Evolutionary conservation across 1,140 invertebrate genomes (phyloP), one percentile per base, ranked within the genome.

Genomic region (Limonius californicus): DNA sequence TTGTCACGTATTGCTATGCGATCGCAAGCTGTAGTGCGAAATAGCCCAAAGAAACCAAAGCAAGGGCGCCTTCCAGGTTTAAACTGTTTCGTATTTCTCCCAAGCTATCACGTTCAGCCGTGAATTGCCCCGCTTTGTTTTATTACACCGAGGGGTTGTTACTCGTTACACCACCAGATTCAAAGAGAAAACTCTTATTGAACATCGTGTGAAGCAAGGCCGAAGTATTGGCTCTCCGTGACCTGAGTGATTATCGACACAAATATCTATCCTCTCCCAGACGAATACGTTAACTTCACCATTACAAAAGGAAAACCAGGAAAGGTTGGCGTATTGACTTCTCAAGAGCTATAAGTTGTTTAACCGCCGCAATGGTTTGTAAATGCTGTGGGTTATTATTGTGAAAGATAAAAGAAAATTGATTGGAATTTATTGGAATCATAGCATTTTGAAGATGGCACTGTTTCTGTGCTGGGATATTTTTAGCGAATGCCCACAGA

Each of bases 11-110:
- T 55, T 19, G 54, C 20, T 32, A 32, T 55, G 14, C 21, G 27
- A 23, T 55, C 14, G 54, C 54, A 32, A 55, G 27, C 54, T 55
- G 20, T 55, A 32, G 54, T 19, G 8, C 21, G 54, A 55, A 55
- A 55, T 55, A 55, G 54, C 54, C 54, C 54, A 55, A 55, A 55
- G 54, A 55, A 55, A 55, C 54, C 54, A 55, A 55, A 55, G 27
- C 54, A 32, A 32, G 54, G 54, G 2, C 14, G 20, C 27, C 27
- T 32, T 55, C 54, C 8, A 27, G 54, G 20, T 55, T 55, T 55
- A 55, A 55, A 55, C 19, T 55, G 54, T 55, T 55, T 55, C 20
- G 27, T 55, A 55, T 32, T 55, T 32, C 9, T 21, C 12, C 27
- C 18, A 2, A 14, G 54, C 54, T 23, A 55, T 55, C 54, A 55